Conservation (phyloP, 2,113 vertebrate genomes). For the Menura novaehollandiae region DNA sequence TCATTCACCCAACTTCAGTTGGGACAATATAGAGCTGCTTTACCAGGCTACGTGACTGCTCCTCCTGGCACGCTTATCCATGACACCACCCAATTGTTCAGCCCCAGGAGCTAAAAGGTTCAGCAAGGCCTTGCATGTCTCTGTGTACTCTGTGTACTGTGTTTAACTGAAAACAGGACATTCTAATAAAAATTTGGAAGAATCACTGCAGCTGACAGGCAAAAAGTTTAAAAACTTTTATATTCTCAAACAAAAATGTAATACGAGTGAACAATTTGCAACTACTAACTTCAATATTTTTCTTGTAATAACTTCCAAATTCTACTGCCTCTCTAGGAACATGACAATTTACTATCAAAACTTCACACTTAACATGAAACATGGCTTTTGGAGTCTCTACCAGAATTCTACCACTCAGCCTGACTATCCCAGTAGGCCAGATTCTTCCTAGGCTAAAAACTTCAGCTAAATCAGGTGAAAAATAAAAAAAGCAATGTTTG, state of each 20-base stretch:
- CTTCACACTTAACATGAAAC: not conserved
- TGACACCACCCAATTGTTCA: not conserved
- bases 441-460: not conserved
- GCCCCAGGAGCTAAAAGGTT: not conserved
- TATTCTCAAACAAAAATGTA: not conserved
- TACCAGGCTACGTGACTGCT: not conserved
- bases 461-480: not conserved
- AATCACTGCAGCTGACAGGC: not conserved
- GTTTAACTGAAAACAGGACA: not conserved
- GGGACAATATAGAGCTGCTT: not conserved
- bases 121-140: not conserved
- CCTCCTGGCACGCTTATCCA: not conserved
- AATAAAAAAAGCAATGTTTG: not conserved
- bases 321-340: not conserved
- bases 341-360: not conserved
- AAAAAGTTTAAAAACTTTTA: not conserved
- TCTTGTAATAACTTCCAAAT: not conserved
- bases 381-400: not conserved
- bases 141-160: not conserved
- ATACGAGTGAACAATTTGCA: not conserved
- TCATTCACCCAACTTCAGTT: not conserved
- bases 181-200: not conserved
- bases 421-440: not conserved
- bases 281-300: not conserved
- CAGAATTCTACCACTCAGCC: not conserved